Evolutionary conservation across 1,140 invertebrate genomes (phyloP), one percentile per base, ranked within the genome.

Genomic region (Pseudomyrmex cubaensis): DNA sequence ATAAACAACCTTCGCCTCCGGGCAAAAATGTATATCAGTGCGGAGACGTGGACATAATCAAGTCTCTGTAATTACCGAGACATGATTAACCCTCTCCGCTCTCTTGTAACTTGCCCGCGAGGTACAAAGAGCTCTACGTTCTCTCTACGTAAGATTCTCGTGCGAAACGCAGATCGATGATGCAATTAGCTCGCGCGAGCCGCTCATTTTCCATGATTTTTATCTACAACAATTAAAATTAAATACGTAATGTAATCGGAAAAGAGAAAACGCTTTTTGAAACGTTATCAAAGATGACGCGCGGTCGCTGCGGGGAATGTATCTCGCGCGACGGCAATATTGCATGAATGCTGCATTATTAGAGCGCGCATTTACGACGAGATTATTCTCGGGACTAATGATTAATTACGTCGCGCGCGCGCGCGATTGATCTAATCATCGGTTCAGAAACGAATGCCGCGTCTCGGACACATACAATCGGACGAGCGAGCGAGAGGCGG

Each of bases 371-470:
- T 17, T 56, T 62, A 54, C 13, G 25, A 22, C 35, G 48, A 74
- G 64, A 78, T 78, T 78, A 80, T 70, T 20, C 20, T 59, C 52
- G 12, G 66, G n/a, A 20, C 52, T 70, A 64, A 74, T 87, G 82
- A 88, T 85, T 85, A 87, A 88, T 87, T 72, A 61, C 20, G 75
- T 73, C 82, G 62, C 25, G 25, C 35, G 35, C 35, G 35, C 35
- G 35, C 35, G 35, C 64, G 86, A 54, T 69, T 62, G 64, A 82
- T 85, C 52, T 67, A 67, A 78, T 61, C 74, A 72, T 70, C 52
- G 73, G 44, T 74, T 20, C 15, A 64, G 44, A 87, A 88, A 85
- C 72, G 72, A 87, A 57, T 74, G 82, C 64, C 50, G 63, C 72
- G 70, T 85, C 63, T 48, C 70, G 17, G 70, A 77, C 12, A 25